These are phyloP conservation scores for Diogma glabrata DNA, from an alignment of 2,888 invertebrate species.

Conservation along the genomic window DNA sequence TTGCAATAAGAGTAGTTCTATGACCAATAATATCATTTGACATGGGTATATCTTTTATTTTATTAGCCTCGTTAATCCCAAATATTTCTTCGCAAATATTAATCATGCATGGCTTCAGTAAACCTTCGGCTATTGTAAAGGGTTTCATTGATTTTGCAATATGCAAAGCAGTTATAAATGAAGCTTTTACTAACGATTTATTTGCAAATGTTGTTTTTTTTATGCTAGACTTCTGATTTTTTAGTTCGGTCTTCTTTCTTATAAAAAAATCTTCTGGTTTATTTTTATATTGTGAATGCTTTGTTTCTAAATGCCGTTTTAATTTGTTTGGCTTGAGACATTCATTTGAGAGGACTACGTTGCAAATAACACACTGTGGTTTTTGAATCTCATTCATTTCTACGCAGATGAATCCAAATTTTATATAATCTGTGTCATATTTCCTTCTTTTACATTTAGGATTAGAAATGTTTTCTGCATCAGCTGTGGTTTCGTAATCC, in stretches of 20 bases:
- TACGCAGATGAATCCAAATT: too few species aligned
- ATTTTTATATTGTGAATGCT: too few species aligned
- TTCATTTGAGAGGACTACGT: too few species aligned
- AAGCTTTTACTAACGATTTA: constrained; percentile 8
- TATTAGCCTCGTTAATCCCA: constrained; percentile 7
- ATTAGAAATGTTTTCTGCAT: too few species aligned
- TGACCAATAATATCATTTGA: constrained; percentile 11
- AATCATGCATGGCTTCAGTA: constrained; percentile 10
- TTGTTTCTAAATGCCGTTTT: too few species aligned
- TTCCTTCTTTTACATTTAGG: too few species aligned
- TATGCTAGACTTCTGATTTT: constrained; percentile 8
- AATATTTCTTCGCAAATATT: constrained; percentile 11
- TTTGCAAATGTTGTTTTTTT: constrained; percentile 6
- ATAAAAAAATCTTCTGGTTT: constrained; percentile 6
- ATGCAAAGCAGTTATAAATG: constrained; percentile 7
- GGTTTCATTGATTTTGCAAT: constrained; percentile 10
- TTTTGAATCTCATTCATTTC: too few species aligned
- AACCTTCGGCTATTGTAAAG: constrained; percentile 11
- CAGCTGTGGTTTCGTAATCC: too few species aligned
- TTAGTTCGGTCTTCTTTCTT: constrained; percentile 5
- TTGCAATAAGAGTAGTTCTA: constrained; percentile 9
- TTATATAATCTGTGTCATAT: too few species aligned
- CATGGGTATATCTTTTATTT: constrained; percentile 10
- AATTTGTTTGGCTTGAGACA: too few species aligned
- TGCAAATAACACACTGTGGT: too few species aligned